phyloP scores from a whole-genome alignment of 30 jellyfish, hydroid and myxozoan genomes.

The Aurelia sp. region DNA sequence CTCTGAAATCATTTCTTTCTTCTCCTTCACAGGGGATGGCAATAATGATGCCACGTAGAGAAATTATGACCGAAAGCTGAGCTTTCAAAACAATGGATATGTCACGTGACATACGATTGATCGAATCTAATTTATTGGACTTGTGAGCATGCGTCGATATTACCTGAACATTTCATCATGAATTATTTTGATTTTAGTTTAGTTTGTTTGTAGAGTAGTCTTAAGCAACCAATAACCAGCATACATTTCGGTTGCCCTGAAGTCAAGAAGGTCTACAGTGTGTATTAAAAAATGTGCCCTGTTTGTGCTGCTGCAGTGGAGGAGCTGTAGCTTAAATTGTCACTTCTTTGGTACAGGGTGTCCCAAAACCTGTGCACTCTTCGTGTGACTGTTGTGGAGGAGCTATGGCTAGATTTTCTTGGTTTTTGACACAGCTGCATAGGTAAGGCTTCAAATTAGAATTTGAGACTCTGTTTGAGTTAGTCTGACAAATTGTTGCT shows the following conservation, averaged over 20 bases:
- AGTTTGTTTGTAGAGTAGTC: not conserved
- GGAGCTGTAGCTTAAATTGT: no score
- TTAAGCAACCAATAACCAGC: not conserved
- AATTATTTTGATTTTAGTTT: not conserved
- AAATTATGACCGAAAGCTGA: conserved; percentile 68
- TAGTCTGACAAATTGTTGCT: no score
- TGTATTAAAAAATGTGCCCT: not conserved
- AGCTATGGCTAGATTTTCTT: no score
- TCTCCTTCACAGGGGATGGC: conserved; percentile 63
- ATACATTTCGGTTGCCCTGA: conserved; percentile 17
- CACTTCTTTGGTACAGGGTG: no score
- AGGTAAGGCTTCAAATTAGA: no score
- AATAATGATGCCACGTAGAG: conserved; percentile 42
- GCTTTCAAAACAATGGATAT: conserved; percentile 39
- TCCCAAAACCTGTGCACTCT: no score
- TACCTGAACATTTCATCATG: not conserved
- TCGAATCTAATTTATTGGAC: conserved; percentile 57
- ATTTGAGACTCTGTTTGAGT: no score
- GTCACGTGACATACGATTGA: conserved; percentile 64
- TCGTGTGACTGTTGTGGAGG: no score
- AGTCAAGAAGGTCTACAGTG: not conserved
- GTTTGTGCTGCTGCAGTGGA: no score
- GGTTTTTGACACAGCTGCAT: no score
- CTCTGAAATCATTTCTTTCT: not conserved
- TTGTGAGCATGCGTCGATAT: not conserved